Percentiles rank a stretch among this genome's conserved stretches.
phyloP scores from a whole-genome alignment of 2,113 vertebrate species.

The Mesoclemmys tuberculata region DNA sequence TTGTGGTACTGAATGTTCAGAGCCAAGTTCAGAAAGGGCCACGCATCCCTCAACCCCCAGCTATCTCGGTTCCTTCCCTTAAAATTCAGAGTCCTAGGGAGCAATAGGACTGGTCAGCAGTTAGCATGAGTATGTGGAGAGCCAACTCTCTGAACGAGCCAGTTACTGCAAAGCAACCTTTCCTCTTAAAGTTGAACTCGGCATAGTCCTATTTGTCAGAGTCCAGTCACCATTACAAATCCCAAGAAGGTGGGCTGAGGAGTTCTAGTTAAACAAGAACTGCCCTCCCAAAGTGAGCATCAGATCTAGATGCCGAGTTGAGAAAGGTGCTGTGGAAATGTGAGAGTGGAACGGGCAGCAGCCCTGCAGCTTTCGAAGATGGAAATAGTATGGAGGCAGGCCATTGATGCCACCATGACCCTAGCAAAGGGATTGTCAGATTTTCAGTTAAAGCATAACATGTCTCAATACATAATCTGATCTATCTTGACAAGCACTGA shows the following conservation, averaged over 20 bases:
- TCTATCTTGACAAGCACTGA: background rate
- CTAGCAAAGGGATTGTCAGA: background rate
- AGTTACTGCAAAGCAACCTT: background rate
- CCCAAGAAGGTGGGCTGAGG: background rate
- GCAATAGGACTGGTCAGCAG: background rate
- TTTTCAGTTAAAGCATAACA: background rate
- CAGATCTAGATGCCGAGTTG: background rate
- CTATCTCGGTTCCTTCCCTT: accelerated
- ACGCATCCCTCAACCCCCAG: background rate
- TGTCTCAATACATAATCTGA: background rate
- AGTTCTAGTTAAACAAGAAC: background rate
- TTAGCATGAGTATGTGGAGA: background rate
- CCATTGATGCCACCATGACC: background rate
- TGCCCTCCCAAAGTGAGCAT: background rate
- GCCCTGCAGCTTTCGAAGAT: background rate
- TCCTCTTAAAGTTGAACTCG: background rate
- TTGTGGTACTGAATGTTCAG: background rate
- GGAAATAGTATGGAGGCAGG: background rate
- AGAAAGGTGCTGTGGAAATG: background rate
- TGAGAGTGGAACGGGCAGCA: background rate
- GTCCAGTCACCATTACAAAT: background rate
- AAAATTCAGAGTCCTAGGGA: background rate
- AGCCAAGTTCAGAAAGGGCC: background rate
- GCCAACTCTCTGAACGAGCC: background rate
- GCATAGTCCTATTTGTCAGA: background rate